Percentiles rank a stretch among this genome's conserved stretches.
Conservation (phyloP, 2,797 vertebrate genomes). For the Sitta carolinensis region DNA sequence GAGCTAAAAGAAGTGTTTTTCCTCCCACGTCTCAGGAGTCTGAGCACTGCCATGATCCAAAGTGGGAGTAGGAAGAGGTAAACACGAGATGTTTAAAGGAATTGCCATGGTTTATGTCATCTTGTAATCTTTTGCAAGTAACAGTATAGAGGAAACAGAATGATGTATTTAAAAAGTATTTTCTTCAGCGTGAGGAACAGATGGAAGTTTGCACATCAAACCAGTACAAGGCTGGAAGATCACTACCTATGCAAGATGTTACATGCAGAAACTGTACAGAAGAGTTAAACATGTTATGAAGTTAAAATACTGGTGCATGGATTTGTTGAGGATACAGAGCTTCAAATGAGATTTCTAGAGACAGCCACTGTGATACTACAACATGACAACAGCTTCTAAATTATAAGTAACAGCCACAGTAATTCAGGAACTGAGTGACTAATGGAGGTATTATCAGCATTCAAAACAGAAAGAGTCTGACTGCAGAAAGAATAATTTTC, state of each 20-base stretch:
- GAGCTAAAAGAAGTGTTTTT: not conserved
- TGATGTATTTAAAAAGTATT: not conserved
- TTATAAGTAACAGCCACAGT: not conserved
- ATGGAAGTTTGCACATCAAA: not conserved
- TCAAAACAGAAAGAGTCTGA: not conserved
- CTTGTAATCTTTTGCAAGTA: not conserved
- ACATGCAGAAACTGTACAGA: not conserved
- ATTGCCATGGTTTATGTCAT: not conserved
- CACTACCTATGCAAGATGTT: not conserved
- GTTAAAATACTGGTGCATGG: not conserved
- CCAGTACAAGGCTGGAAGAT: not conserved
- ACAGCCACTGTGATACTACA: not conserved
- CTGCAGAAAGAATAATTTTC: not conserved
- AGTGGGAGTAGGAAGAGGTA: not conserved
- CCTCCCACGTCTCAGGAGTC: not conserved
- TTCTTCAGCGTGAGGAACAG: not conserved
- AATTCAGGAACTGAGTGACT: not conserved
- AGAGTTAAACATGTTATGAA: not conserved
- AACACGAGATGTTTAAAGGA: not conserved
- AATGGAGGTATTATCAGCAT: not conserved
- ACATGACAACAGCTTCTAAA: not conserved
- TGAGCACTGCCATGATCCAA: not conserved
- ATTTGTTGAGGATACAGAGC: not conserved
- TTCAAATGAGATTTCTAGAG: not conserved
- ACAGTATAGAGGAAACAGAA: not conserved